Evolutionary conservation across 1,140 invertebrate genomes (phyloP).

Genomic region (Solenopsis invicta): DNA sequence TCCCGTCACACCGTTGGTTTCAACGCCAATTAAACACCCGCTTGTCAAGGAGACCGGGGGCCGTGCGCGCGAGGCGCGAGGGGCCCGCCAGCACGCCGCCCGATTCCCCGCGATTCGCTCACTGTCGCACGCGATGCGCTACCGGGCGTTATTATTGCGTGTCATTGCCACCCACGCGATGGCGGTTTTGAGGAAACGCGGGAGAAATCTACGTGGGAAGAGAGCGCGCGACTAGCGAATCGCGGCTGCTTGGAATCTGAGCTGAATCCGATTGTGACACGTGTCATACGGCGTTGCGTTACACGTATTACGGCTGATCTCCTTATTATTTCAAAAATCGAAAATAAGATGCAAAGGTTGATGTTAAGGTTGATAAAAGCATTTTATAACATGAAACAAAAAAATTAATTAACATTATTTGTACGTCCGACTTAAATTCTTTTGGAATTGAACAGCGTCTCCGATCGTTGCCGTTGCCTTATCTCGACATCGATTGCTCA

Average conservation of each 20-base stretch:
- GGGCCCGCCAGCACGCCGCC: constrained; percentile 53
- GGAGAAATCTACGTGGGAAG: constrained; percentile 44
- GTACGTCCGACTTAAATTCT: not conserved
- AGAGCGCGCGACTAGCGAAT: not conserved
- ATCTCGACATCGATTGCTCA: not conserved
- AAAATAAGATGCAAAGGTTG: not conserved
- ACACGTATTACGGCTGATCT: not conserved
- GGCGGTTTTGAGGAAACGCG: constrained; percentile 58
- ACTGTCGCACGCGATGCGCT: constrained; percentile 86
- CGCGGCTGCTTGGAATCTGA: not conserved
- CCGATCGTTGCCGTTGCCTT: not conserved
- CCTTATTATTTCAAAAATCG: not conserved
- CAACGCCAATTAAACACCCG: constrained; percentile 88
- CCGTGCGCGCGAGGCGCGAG: too few relatives aligned
- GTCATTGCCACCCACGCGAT: constrained; percentile 83
- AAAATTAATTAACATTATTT: not conserved
- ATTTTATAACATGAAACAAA: not conserved
- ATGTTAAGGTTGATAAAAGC: not conserved
- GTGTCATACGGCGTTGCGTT: not conserved
- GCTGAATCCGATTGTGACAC: not conserved
- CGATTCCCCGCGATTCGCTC: constrained; percentile 76
- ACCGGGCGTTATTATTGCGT: constrained; percentile 80
- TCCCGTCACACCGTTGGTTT: constrained; percentile 87
- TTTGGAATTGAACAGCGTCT: too few relatives aligned
- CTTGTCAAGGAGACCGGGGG: constrained; percentile 84